Conservation (phyloP, 2,888 invertebrate genomes). For the Ceriagrion tenellum region DNA sequence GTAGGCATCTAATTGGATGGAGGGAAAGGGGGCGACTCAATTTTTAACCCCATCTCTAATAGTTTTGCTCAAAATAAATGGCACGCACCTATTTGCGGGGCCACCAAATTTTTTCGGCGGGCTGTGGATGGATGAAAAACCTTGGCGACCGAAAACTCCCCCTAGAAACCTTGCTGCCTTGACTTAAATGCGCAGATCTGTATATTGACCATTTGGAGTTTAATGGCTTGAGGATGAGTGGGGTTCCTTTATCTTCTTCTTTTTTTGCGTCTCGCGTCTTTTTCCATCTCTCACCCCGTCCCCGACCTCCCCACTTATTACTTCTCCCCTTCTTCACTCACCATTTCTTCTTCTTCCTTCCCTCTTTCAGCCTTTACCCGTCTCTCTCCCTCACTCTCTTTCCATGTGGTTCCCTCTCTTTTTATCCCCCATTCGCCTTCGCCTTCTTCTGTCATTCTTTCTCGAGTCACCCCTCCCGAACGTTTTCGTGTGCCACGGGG, state of each 20-base stretch:
- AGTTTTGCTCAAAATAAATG: not conserved
- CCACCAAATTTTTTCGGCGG: not conserved
- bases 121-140: not conserved
- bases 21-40: not conserved
- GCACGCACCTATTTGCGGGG: not conserved
- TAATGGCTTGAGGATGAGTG: slow-evolving; percentile 41
- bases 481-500: not conserved
- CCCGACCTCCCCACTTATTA: not conserved
- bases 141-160: too few species aligned
- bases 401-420: not conserved
- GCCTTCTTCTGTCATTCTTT: not conserved
- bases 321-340: not conserved
- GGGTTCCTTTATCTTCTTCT: not conserved
- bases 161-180: not conserved
- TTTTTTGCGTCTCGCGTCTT: not conserved
- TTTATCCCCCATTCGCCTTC: not conserved
- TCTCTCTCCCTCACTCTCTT: not conserved
- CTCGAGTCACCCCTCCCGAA: not conserved
- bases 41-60: not conserved
- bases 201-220: slow-evolving; percentile 4
- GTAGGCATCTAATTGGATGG: not conserved
- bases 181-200: slow-evolving; percentile 23
- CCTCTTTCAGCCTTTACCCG: not conserved
- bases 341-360: not conserved
- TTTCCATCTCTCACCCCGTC: not conserved